A percentile compares a stretch with the other conserved stretches of the same genome.
These are phyloP conservation scores for Corythornis madagascariensis DNA, from an alignment of 2,113 vertebrate species.

Conservation along the genomic window DNA sequence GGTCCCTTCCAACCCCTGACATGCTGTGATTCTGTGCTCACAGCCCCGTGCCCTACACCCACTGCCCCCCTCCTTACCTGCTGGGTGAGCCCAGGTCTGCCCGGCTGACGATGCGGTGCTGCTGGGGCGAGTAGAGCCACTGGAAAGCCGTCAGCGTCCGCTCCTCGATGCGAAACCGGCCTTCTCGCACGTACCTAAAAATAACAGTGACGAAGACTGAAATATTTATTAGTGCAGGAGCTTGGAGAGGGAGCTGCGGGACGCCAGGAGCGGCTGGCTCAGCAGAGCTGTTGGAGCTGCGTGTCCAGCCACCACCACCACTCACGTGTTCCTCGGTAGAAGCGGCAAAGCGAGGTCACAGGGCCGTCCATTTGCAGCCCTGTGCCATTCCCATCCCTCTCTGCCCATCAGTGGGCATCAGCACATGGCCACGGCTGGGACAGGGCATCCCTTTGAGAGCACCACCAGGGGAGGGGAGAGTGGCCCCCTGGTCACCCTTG, in stretches of 20 bases:
- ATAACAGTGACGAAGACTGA: not conserved
- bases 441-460: accelerated
- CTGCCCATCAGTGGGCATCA: accelerated
- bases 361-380: not conserved
- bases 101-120: constrained; percentile 76
- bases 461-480: not conserved
- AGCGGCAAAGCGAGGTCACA: accelerated
- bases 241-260: not conserved
- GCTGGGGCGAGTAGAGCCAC: constrained; percentile 79
- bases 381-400: accelerated
- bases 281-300: accelerated
- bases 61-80: constrained; percentile 44
- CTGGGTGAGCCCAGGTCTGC: constrained; percentile 70
- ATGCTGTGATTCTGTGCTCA: no score
- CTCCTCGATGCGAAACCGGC: constrained; percentile 79
- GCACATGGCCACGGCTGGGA: accelerated
- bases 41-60: accelerated
- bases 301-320: not conserved
- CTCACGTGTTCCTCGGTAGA: accelerated
- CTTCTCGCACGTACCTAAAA: constrained; percentile 79
- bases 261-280: not conserved
- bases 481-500: accelerated
- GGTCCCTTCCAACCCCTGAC: no score
- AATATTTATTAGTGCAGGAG: not conserved
- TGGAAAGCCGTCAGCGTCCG: constrained; percentile 80